Percentiles rank a stretch among this genome's conserved stretches.
phyloP scores from a whole-genome alignment of 1,140 invertebrate genomes.

The Dufourea novaeangliae region DNA sequence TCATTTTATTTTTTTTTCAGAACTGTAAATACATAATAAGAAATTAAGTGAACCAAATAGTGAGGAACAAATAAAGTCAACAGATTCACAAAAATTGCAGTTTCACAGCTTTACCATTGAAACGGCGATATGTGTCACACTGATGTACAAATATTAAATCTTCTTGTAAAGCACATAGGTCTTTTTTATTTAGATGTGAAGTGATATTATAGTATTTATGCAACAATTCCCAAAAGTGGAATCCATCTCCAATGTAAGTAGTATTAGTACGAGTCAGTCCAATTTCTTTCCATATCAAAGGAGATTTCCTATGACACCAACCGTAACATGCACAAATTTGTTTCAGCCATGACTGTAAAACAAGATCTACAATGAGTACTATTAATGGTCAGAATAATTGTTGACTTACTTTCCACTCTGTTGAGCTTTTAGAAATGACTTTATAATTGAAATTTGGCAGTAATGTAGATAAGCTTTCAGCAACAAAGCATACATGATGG shows the following conservation, averaged over 20 bases:
- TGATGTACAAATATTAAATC: slow-evolving; percentile 50
- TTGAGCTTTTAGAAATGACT: slow-evolving; percentile 41
- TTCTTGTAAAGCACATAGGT: slow-evolving; percentile 44
- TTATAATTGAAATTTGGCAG: slow-evolving; percentile 56
- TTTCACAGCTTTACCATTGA: too few relatives aligned
- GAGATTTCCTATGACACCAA: slow-evolving; percentile 57
- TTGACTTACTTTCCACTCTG: slow-evolving; percentile 58
- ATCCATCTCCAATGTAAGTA: slow-evolving; percentile 51
- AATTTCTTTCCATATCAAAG: slow-evolving; percentile 63
- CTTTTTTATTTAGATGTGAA: slow-evolving; percentile 32
- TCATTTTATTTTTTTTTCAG: too few relatives aligned
- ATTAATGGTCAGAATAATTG: neutral
- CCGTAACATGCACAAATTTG: slow-evolving; percentile 39
- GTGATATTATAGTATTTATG: slow-evolving; percentile 55
- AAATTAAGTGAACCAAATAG: too few relatives aligned
- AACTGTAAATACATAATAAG: too few relatives aligned
- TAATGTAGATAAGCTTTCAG: slow-evolving; percentile 44
- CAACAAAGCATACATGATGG: slow-evolving; percentile 52
- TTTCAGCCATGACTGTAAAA: slow-evolving; percentile 54
- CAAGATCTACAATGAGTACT: neutral
- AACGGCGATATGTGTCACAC: neutral
- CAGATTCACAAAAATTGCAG: too few relatives aligned
- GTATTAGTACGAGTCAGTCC: slow-evolving; percentile 22
- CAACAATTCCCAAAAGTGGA: slow-evolving; percentile 57
- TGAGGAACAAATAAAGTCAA: too few relatives aligned